Evolutionary conservation across 1,140 invertebrate genomes (phyloP).

Genomic region (Dendrolimus punctatus): DNA sequence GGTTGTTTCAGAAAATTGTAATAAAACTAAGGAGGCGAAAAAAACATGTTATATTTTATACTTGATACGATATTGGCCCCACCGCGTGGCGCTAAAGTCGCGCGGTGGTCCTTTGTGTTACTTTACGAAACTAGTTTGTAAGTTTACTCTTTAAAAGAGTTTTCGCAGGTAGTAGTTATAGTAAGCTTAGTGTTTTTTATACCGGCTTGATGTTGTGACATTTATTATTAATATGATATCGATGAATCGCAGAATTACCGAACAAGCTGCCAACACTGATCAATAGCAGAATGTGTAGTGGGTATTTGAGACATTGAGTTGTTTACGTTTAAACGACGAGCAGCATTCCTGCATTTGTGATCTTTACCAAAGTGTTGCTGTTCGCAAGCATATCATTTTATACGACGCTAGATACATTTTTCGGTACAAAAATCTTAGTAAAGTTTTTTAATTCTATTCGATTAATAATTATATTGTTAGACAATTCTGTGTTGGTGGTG

Average conservation of each 20-base stretch:
- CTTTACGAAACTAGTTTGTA: slow-evolving; percentile 69
- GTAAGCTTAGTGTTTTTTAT: slow-evolving; percentile 75
- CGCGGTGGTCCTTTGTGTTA: slow-evolving; percentile 48
- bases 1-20: slow-evolving; percentile 72
- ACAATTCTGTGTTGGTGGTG: slow-evolving; percentile 58
- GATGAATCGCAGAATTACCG: slow-evolving; percentile 48
- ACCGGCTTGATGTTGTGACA: slow-evolving; percentile 74
- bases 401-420: slow-evolving; percentile 64
- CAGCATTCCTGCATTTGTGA: slow-evolving; percentile 50
- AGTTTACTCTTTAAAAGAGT: slow-evolving; percentile 73
- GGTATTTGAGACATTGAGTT: slow-evolving; percentile 42
- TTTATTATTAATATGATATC: slow-evolving; percentile 67
- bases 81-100: slow-evolving; percentile 18
- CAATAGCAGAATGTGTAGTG: slow-evolving; percentile 70
- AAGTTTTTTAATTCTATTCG: slow-evolving; percentile 64
- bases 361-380: slow-evolving; percentile 67
- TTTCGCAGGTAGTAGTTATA: slow-evolving; percentile 72
- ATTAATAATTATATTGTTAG: slow-evolving; percentile 65
- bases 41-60: slow-evolving; percentile 69
- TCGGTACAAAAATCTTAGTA: slow-evolving; percentile 64
- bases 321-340: slow-evolving; percentile 41
- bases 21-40: slow-evolving; percentile 59
- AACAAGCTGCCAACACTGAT: slow-evolving; percentile 59
- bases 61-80: slow-evolving; percentile 53
- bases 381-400: slow-evolving; percentile 69